phyloP scores from a whole-genome alignment of 2,888 invertebrate genomes.

The Brachypterus glaber region DNA sequence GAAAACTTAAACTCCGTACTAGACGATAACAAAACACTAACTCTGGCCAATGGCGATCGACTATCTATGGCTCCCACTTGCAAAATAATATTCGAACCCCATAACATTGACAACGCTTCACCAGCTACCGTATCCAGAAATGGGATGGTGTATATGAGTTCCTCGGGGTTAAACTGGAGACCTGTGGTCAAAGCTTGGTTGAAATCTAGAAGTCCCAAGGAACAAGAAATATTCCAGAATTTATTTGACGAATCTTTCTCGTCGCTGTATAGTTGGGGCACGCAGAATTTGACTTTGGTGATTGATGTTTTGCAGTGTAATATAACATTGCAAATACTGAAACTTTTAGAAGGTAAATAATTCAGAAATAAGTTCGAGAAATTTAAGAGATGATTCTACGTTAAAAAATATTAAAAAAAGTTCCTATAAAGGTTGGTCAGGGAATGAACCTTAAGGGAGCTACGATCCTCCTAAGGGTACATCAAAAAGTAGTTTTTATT shows the following conservation, averaged over 20 bases:
- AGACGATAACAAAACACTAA: conserved; percentile 92
- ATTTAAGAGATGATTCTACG: no score
- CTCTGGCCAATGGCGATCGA: conserved; percentile 90
- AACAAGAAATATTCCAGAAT: conserved; percentile 54
- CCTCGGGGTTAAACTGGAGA: conserved; percentile 86
- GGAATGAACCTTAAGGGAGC: no score
- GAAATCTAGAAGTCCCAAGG: conserved; percentile 51
- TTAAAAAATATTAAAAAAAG: no score
- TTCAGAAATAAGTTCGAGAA: no score
- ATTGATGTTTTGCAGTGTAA: conserved; percentile 89
- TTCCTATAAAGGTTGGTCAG: no score
- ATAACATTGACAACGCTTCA: conserved; percentile 95
- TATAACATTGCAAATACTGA: conserved; percentile 76
- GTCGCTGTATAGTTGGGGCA: conserved; percentile 68
- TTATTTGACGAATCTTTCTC: conserved; percentile 71
- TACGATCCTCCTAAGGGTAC: no score
- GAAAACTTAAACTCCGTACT: conserved; percentile 95
- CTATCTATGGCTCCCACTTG: conserved; percentile 89
- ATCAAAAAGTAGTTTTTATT: no score
- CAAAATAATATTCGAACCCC: conserved; percentile 94
- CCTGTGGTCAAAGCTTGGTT: conserved; percentile 85
- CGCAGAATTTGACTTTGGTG: conserved; percentile 70
- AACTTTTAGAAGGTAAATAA: conserved; percentile 60
- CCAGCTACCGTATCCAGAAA: conserved; percentile 86
- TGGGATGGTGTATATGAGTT: conserved; percentile 83